Evolutionary conservation across 1,140 invertebrate genomes (phyloP), one percentile per base, ranked within the genome.

Genomic region (Tetramorium alpestre): DNA sequence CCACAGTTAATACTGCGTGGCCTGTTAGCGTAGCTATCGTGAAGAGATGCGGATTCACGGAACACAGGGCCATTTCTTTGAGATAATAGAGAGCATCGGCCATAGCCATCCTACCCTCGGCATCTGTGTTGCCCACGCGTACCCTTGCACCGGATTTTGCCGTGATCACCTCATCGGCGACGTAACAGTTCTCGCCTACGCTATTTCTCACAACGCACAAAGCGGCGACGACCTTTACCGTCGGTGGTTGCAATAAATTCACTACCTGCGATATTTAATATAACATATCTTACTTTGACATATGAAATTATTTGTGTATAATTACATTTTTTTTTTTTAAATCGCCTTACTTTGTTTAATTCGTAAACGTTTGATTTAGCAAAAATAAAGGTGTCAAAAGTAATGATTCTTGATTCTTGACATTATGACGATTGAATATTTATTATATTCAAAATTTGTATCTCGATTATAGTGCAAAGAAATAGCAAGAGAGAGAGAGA

Each of bases 1-100:
- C 99, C 70, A 97, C 97, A 11, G 98, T 97, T 1, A 97, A 94
- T 70, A 95, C 95, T 11, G 98, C 98, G 94, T 99, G 98, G 0
- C 98, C 98, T 25, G 99, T 99, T 64, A 99, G 95, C 2, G 99
- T 99, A 18, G 99, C 99, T 92, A 99, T 97, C 0, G 99, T 99
- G 90, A 99, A 98, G 25, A 99, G 95, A 95, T 99, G 97, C 1
- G 99, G 98, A 92, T 98, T 97, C 13, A 97, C 95, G 78, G 97
- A 96, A 87, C 95, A 95, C 41, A 96, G 88, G 18, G 97, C 97
- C 88, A 96, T 95, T 94, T 97, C 97, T 94, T 97, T 97, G 94
- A 97, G 96, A 95, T 97, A 95, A 92, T 97, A 99, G 6, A 99
- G 96, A 5, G 98, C 97, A 96, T 99, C 99, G 18, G 98, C 97